Percentiles rank a stretch among this genome's conserved stretches.
Evolutionary conservation across 2,888 invertebrate genomes (phyloP).

Genomic region (Microplitis deprimator): DNA sequence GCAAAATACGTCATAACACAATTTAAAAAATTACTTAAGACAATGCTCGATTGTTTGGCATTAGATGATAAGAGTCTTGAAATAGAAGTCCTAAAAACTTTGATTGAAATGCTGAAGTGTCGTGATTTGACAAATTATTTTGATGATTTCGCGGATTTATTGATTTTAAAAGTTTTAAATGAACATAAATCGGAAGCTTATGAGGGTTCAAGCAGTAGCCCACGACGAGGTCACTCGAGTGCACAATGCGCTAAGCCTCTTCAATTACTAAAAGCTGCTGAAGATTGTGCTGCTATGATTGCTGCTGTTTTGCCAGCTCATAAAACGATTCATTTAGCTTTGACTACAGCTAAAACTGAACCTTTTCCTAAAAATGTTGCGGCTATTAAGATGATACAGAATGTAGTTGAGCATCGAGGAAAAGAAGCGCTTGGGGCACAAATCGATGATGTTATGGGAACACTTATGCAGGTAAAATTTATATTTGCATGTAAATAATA

Average conservation of each 20-base stretch:
- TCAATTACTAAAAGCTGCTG: conserved; percentile 87
- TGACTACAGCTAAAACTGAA: conserved; percentile 90
- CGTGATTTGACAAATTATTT: conserved; percentile 84
- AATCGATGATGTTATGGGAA: conserved; percentile 87
- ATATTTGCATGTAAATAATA: conserved; percentile 1
- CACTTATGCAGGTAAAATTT: conserved; percentile 82
- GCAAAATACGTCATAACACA: conserved; percentile 51
- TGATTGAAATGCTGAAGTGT: conserved; percentile 88
- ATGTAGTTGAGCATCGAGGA: conserved; percentile 85
- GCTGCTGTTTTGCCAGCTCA: conserved; percentile 87
- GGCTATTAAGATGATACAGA: conserved; percentile 92
- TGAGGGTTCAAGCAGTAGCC: conserved; percentile 48
- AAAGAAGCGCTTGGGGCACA: conserved; percentile 82
- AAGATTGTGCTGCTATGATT: conserved; percentile 84
- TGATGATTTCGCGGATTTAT: conserved; percentile 91
- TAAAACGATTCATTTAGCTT: conserved; percentile 82
- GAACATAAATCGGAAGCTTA: conserved; percentile 78
- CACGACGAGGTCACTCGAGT: conserved; percentile 28
- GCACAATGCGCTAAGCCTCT: conserved; percentile 28
- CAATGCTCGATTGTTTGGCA: conserved; percentile 83
- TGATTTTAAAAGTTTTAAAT: conserved; percentile 89
- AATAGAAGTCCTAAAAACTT: conserved; percentile 83
- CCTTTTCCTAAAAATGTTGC: conserved; percentile 91
- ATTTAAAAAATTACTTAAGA: conserved; percentile 75
- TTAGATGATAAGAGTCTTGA: conserved; percentile 79